These are phyloP conservation scores for Karalla daura DNA, from an alignment of 2,797 vertebrate species.

Conservation along the genomic window DNA sequence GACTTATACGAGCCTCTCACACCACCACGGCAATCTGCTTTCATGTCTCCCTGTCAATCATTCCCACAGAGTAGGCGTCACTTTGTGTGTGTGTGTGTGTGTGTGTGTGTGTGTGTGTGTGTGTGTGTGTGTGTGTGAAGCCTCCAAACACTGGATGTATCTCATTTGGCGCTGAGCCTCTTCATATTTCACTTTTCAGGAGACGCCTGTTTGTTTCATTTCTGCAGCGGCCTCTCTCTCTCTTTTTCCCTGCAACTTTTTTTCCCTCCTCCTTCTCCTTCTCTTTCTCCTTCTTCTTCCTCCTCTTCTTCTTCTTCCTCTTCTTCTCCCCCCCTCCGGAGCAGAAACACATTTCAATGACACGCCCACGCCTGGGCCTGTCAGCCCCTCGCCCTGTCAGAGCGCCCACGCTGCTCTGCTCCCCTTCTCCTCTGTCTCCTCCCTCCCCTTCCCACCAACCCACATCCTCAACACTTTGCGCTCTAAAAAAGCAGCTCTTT, in stretches of 20 bases:
- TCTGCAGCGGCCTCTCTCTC: constrained; percentile 42
- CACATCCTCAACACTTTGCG: constrained; percentile 78
- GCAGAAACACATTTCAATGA: constrained; percentile 84
- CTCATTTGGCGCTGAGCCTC: constrained; percentile 72
- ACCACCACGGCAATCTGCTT: constrained; percentile 64
- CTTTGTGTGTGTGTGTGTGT: constrained; percentile 26
- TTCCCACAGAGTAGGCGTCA: constrained; percentile 64
- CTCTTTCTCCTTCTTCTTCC: constrained; percentile 46
- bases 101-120: constrained; percentile 1
- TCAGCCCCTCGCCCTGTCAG: constrained; percentile 83
- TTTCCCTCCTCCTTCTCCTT: constrained; percentile 22
- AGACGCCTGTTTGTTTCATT: constrained; percentile 72
- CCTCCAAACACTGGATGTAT: constrained; percentile 61
- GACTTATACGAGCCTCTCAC: constrained; percentile 52
- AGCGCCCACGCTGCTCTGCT: constrained; percentile 78
- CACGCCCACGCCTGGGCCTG: constrained; percentile 83
- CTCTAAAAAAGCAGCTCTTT: constrained; percentile 71
- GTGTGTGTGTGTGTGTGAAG: background rate
- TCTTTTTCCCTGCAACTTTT: constrained; percentile 3
- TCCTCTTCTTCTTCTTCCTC: constrained; percentile 1
- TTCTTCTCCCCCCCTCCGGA: constrained; percentile 46
- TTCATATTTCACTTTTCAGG: constrained; percentile 69
- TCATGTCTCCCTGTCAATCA: constrained; percentile 74
- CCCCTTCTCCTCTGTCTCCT: constrained; percentile 59
- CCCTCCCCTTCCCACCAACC: constrained; percentile 66